A percentile compares a stretch with the other conserved stretches of the same genome.
These are phyloP conservation scores for Drosophila ustulata DNA, from an alignment of 2,888 invertebrate species.

Conservation along the genomic window DNA sequence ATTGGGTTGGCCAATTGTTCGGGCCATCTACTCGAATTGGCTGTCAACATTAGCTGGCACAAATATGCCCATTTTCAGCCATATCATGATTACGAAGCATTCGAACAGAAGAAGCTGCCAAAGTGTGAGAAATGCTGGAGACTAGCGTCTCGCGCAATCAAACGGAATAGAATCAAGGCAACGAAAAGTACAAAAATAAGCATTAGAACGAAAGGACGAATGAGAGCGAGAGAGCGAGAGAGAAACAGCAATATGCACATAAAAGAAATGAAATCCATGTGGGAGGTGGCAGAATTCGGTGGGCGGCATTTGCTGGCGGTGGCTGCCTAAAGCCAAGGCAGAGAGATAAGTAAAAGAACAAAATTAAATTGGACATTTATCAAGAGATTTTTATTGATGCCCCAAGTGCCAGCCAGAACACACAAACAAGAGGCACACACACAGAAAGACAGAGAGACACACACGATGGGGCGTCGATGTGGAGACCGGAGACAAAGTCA, in stretches of 20 bases:
- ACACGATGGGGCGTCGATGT: slow-evolving; percentile 30
- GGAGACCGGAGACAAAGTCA: slow-evolving; percentile 49
- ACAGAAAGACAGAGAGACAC: slow-evolving; percentile 21
- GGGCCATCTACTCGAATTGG: slow-evolving; percentile 33
- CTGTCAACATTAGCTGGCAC: slow-evolving; percentile 56
- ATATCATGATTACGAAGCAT: slow-evolving; percentile 65
- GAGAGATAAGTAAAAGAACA: slow-evolving; percentile 78
- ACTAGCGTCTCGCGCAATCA: slow-evolving; percentile 50
- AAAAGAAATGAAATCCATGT: slow-evolving; percentile 60
- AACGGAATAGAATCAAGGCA: slow-evolving; percentile 61
- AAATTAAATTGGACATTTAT: slow-evolving; percentile 84
- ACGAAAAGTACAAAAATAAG: slow-evolving; percentile 14
- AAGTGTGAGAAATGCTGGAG: slow-evolving; percentile 66
- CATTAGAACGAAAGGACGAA: slow-evolving; percentile 5
- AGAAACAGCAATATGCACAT: slow-evolving; percentile 32
- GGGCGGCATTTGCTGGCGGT: slow-evolving; percentile 24
- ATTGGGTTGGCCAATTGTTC: slow-evolving; percentile 25
- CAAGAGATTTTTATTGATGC: slow-evolving; percentile 83
- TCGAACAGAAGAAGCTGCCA: slow-evolving; percentile 46
- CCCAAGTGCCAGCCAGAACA: slow-evolving; percentile 62
- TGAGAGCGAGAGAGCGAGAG: not conserved
- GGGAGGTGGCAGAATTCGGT: slow-evolving; percentile 39
- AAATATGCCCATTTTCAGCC: slow-evolving; percentile 68
- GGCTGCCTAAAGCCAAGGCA: slow-evolving; percentile 35
- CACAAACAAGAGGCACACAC: slow-evolving; percentile 36